Evolutionary conservation across 2,113 vertebrate genomes (phyloP), one percentile per base, ranked within the genome.

Genomic region (Peromyscus leucopus): DNA sequence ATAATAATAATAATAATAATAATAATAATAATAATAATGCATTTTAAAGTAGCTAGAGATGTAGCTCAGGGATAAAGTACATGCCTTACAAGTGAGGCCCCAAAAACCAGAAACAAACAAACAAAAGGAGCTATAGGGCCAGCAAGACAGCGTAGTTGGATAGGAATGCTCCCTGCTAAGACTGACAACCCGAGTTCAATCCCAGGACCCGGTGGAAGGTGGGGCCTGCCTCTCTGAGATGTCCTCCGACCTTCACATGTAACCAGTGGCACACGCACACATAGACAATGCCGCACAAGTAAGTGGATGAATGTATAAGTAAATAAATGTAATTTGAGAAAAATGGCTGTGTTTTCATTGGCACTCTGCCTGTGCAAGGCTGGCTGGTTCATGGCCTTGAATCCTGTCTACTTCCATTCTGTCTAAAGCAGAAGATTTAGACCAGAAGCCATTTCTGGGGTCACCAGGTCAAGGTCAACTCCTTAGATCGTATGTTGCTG

Each of bases 321-420:
- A 61, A 46, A 39, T 31, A 48, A 67, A 48, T 21, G 39, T 46
- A 67, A 63, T 42, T 51, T 1, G 7, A 55, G 55, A 13, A 59
- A 11, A n/a, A 11, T 36, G 36, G 63, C 42, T 9, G 15, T 21
- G 21, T 71, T 69, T 85, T 75, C 57, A 42, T 42, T 83, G 16
- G 4, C 1, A 24, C 46, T 33, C 65, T 55, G 69, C 76, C 39
- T 9, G 8, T 9, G 22, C 57, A 42, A 78, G 75, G 79, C n/a
- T 31, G 24, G 87, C 48, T 1, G 61, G 36, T 90, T n/a, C 33
- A 36, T 26, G 2, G 9, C 59, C 75, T 57, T 31, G 31, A 57
- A 5, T 63, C 61, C 15, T 0, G 7, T 59, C 85, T 57, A 46
- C 48, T 51, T 72, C 61, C 33, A 0, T 31, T 24, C 6, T 2